phyloP scores from a whole-genome alignment of 2,113 vertebrate genomes.

The Brienomyrus longianalis region DNA sequence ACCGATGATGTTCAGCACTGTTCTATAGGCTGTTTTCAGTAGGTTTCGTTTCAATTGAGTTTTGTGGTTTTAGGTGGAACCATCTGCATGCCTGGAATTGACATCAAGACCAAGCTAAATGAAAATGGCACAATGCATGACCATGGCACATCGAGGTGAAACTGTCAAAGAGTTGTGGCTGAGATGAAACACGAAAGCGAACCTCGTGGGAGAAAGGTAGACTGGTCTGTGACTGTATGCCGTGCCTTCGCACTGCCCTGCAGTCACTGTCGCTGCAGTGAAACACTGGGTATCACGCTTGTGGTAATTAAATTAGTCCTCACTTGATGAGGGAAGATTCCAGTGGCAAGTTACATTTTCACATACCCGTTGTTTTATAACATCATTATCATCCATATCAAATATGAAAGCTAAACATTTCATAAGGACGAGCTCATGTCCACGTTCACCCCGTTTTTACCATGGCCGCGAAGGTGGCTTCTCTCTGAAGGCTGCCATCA shows the following conservation, averaged over 20 bases:
- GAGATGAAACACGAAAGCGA: background rate
- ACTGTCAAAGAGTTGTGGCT: background rate
- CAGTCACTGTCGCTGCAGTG: background rate
- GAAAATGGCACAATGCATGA: background rate
- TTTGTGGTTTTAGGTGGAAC: background rate
- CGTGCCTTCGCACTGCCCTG: background rate
- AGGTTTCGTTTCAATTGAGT: background rate
- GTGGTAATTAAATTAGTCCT: slow-evolving; percentile 43
- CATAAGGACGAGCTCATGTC: slow-evolving; percentile 22
- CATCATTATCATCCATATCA: slow-evolving; percentile 20
- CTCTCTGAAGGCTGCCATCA: slow-evolving; percentile 19
- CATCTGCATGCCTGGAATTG: background rate
- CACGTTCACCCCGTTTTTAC: slow-evolving; percentile 16
- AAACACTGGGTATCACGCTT: background rate
- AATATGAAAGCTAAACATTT: slow-evolving; percentile 19
- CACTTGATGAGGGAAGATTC: slow-evolving; percentile 44
- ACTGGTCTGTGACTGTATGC: background rate
- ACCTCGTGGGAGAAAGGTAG: background rate
- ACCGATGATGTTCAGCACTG: background rate
- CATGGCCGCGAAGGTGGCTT: slow-evolving; percentile 28
- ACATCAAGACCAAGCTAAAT: background rate
- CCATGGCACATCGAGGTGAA: background rate
- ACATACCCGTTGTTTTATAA: slow-evolving; percentile 30
- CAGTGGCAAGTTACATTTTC: slow-evolving; percentile 31
- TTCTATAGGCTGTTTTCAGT: background rate